Percentiles rank a stretch among this genome's conserved stretches.
phyloP scores from a whole-genome alignment of 2,113 vertebrate species.

The Glaucomys volans region DNA sequence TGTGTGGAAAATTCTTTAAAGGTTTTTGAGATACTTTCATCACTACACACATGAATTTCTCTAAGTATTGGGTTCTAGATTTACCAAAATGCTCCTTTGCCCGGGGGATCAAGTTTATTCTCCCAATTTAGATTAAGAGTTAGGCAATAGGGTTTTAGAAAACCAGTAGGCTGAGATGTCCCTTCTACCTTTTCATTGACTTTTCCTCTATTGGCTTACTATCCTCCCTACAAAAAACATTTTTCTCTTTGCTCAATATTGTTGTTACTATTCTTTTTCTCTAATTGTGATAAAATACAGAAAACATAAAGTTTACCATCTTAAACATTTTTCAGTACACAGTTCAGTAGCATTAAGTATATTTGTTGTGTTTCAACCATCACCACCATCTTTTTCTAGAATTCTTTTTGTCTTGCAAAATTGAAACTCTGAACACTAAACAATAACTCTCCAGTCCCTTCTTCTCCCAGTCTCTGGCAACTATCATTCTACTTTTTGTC shows the following conservation, averaged over 20 bases:
- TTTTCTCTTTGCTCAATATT: background rate
- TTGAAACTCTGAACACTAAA: background rate
- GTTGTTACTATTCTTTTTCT: background rate
- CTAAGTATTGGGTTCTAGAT: background rate
- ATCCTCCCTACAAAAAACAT: background rate
- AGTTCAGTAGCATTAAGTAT: background rate
- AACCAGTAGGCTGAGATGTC: background rate
- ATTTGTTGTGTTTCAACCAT: background rate
- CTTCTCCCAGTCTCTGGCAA: background rate
- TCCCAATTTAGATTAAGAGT: background rate
- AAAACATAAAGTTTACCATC: background rate
- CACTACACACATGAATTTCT: background rate
- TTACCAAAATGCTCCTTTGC: constrained; percentile 3
- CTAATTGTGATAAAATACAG: background rate
- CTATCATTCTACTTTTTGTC: background rate
- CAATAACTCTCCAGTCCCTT: background rate
- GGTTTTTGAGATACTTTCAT: constrained; percentile 19
- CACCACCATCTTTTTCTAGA: background rate
- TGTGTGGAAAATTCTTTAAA: background rate
- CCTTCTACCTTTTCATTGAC: background rate
- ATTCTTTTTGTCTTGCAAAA: background rate
- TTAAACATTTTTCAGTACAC: background rate
- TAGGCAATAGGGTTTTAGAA: constrained; percentile 11
- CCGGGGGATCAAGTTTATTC: background rate
- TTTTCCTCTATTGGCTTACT: background rate